Conservation (phyloP, 1,140 invertebrate genomes). For the Drosophila bocki region DNA sequence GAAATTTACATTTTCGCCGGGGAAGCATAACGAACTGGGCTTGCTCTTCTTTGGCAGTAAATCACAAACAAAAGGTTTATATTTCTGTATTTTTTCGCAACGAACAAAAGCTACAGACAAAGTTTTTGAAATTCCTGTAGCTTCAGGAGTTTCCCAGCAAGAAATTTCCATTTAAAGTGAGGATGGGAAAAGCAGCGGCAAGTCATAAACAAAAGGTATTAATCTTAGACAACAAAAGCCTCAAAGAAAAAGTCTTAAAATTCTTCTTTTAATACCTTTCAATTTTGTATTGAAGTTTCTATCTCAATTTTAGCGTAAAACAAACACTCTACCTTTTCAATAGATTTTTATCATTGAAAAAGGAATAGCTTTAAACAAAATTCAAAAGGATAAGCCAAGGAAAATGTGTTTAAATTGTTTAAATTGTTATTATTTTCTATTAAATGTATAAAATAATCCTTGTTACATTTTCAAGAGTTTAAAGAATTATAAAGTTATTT, state of each 20-base stretch:
- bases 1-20: slow-evolving; percentile 48
- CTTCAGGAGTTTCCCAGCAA: not conserved
- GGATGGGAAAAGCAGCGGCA: not conserved
- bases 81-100: not conserved
- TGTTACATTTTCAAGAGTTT: not conserved
- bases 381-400: not conserved
- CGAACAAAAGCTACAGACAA: slow-evolving; percentile 17
- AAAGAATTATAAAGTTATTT: no score
- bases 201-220: slow-evolving; percentile 27
- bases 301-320: not conserved
- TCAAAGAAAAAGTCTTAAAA: not conserved
- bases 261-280: slow-evolving; percentile 1
- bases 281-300: not conserved
- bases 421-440: not conserved
- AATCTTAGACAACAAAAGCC: slow-evolving; percentile 11
- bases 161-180: slow-evolving; percentile 12
- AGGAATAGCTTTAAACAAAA: not conserved
- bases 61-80: slow-evolving; percentile 18
- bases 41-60: slow-evolving; percentile 23
- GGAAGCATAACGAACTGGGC: slow-evolving; percentile 24
- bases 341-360: no score
- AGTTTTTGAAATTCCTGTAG: slow-evolving; percentile 4
- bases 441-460: not conserved
- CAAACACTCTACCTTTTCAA: not conserved
- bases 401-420: not conserved